These are phyloP conservation scores for Podarcis lilfordi DNA, from an alignment of 2,797 vertebrate genomes.

Conservation along the genomic window DNA sequence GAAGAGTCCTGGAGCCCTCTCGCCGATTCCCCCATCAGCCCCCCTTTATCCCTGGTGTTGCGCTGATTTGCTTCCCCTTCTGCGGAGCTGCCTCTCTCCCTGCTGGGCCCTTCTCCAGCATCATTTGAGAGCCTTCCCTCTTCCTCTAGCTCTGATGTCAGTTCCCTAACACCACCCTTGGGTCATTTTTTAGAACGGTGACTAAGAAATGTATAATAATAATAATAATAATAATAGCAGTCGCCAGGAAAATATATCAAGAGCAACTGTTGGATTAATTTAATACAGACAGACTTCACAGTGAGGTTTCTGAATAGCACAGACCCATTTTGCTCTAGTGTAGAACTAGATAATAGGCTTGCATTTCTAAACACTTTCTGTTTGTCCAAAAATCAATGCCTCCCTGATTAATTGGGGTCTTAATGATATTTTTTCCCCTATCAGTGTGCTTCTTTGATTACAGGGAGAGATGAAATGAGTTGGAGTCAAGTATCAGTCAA, in stretches of 20 bases:
- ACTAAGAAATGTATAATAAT: too few relatives aligned
- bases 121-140: too few relatives aligned
- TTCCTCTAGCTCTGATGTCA: too few relatives aligned
- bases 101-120: too few relatives aligned
- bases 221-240: too few relatives aligned
- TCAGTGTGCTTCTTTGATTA: constrained; percentile 47
- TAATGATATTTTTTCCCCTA: constrained; percentile 17
- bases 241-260: not conserved
- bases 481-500: constrained; percentile 63
- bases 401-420: constrained; percentile 37
- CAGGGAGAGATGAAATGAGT: constrained; percentile 22
- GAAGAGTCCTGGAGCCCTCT: too few relatives aligned
- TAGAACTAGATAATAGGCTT: not conserved
- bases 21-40: too few relatives aligned
- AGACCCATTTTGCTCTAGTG: constrained; percentile 21
- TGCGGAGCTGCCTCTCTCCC: too few relatives aligned
- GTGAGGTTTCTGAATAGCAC: constrained; percentile 44
- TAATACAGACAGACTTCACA: not conserved
- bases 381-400: constrained; percentile 40
- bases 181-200: too few relatives aligned
- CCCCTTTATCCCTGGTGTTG: too few relatives aligned
- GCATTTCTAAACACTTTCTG: not conserved
- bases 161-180: too few relatives aligned
- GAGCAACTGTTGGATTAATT: not conserved
- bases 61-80: too few relatives aligned